These are phyloP conservation scores for Pseudopipra pipra DNA, from an alignment of 2,113 vertebrate species.

Conservation along the genomic window DNA sequence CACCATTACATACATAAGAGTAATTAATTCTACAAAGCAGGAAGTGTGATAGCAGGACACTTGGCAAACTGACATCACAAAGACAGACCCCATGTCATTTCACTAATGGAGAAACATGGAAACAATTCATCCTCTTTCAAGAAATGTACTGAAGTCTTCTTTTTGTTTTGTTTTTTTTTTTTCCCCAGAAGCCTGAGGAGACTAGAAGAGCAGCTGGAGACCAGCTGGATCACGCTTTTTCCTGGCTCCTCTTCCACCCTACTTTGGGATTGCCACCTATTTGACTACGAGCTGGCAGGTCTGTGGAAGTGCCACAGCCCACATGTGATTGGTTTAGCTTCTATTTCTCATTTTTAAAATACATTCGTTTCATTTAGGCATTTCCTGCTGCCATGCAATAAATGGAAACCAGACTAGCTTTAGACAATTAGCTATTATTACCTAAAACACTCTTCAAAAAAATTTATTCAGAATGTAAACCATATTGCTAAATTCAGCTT, in stretches of 20 bases:
- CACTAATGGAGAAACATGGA: neutral
- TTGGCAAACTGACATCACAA: neutral
- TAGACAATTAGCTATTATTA: neutral
- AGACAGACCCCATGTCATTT: neutral
- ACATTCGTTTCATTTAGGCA: neutral
- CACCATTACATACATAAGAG: neutral
- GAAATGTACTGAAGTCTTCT: neutral
- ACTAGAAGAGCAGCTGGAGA: neutral
- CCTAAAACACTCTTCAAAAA: neutral
- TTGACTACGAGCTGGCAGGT: neutral
- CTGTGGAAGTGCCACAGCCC: neutral
- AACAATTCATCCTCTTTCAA: neutral
- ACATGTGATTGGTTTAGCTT: neutral
- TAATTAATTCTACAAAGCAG: neutral
- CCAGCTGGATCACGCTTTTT: neutral
- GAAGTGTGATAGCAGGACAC: neutral
- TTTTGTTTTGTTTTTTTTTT: neutral
- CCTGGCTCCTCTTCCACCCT: neutral
- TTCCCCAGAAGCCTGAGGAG: neutral
- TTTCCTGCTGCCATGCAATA: neutral
- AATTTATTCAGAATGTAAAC: neutral
- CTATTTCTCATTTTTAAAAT: neutral
- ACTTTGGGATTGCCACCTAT: neutral
- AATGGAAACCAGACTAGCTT: neutral
- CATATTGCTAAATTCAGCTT: neutral